Conservation (phyloP, 2,888 invertebrate species). For the Spodoptera picta region DNA sequence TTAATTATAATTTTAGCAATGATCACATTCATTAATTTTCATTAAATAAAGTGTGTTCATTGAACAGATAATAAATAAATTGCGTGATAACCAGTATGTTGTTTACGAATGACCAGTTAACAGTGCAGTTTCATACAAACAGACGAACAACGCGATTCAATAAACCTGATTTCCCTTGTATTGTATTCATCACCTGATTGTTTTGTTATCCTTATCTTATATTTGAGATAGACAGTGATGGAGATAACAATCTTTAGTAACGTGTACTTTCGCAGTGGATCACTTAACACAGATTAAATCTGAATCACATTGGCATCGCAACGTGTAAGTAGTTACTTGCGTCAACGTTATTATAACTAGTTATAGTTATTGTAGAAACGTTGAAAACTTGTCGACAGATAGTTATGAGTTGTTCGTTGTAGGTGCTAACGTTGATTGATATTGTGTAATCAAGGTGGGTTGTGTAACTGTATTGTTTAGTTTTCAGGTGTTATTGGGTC, state of each 20-base stretch:
- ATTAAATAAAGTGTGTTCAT: too few species aligned
- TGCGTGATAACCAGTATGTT: constrained; percentile 14
- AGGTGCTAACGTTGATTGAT: too few species aligned
- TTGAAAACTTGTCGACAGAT: constrained; percentile 11
- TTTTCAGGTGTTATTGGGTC: too few species aligned
- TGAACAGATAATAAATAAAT: too few species aligned
- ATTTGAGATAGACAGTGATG: constrained; percentile 17
- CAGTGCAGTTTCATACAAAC: constrained; percentile 28
- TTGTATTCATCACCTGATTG: constrained; percentile 59
- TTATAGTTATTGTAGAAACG: constrained; percentile 5
- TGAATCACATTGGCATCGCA: constrained; percentile 45
- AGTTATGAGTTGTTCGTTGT: not conserved
- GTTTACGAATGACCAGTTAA: constrained; percentile 32
- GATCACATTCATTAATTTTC: too few species aligned
- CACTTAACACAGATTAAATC: constrained; percentile 53
- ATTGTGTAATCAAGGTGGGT: not conserved
- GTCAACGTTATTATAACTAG: constrained; percentile 28
- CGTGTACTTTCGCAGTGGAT: constrained; percentile 39
- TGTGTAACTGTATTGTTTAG: constrained; percentile 1
- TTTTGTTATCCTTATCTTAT: constrained; percentile 24
- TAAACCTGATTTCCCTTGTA: constrained; percentile 58
- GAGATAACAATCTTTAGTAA: constrained; percentile 36
- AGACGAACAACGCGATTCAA: constrained; percentile 44
- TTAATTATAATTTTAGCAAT: too few species aligned
- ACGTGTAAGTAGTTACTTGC: constrained; percentile 43